Evolutionary conservation across 2,888 invertebrate species (phyloP).

Genomic region (Lottia scabra): DNA sequence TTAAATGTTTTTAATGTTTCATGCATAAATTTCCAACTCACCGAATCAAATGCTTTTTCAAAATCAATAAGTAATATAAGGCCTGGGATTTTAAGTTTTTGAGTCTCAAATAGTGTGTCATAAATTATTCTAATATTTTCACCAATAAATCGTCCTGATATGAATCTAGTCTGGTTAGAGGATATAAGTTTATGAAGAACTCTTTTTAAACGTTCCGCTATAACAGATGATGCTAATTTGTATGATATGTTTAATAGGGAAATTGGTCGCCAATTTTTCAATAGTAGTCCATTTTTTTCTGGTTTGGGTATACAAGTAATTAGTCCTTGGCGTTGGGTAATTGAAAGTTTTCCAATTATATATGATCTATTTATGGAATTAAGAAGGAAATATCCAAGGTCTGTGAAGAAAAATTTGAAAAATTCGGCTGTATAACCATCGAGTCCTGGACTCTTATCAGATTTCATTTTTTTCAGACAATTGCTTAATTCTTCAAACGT

Average conservation of each 20-base stretch:
- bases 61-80: not conserved
- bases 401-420: constrained; percentile 8
- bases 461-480: constrained; percentile 10
- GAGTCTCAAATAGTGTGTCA: not conserved
- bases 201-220: not conserved
- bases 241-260: constrained; percentile 5
- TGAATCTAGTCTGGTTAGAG: constrained; percentile 1
- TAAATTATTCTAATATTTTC: constrained; percentile 5
- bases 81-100: not conserved
- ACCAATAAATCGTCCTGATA: constrained; percentile 9
- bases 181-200: not conserved
- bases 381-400: not conserved
- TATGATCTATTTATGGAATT: constrained; percentile 2
- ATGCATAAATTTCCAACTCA: constrained; percentile 8
- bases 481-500: too few relatives aligned
- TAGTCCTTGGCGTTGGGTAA: constrained; percentile 5
- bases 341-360: not conserved
- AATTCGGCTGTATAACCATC: constrained; percentile 10
- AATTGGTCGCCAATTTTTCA: constrained; percentile 12
- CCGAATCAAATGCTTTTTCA: constrained; percentile 11
- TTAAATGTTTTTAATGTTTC: not conserved
- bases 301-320: constrained; percentile 3
- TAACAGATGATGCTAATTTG: constrained; percentile 9
- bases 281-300: not conserved
- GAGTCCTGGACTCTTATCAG: constrained; percentile 2